phyloP scores from a whole-genome alignment of 2,888 invertebrate genomes.

The Mythimna loreyi region DNA sequence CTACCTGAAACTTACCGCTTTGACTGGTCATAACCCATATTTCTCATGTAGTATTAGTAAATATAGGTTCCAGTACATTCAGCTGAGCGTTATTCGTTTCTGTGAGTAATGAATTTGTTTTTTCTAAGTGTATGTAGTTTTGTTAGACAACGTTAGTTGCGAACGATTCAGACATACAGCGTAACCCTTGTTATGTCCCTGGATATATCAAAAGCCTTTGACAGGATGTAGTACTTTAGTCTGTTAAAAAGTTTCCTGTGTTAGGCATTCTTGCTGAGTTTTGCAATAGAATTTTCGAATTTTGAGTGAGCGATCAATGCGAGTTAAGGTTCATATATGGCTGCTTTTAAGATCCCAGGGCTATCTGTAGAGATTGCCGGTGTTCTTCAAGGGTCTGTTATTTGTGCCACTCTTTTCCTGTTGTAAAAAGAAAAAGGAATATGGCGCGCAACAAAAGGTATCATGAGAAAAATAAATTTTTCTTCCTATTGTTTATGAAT shows the following conservation, averaged over 20 bases:
- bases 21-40: conserved; percentile 10
- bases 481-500: background rate
- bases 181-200: background rate
- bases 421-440: background rate
- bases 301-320: background rate
- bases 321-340: background rate
- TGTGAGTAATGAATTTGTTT: background rate
- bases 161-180: background rate
- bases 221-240: background rate
- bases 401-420: background rate
- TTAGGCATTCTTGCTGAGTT: background rate
- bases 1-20: background rate
- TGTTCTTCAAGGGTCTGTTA: background rate
- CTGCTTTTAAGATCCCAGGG: background rate
- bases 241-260: background rate
- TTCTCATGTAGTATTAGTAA: conserved; percentile 13
- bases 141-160: background rate
- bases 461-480: background rate
- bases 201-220: background rate
- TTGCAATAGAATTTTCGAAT: background rate
- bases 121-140: background rate
- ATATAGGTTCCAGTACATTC: conserved; percentile 9
- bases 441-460: background rate
- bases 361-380: background rate
- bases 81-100: background rate